Evolutionary conservation across 2,113 vertebrate genomes (phyloP).

Genomic region (Symphodus melops): DNA sequence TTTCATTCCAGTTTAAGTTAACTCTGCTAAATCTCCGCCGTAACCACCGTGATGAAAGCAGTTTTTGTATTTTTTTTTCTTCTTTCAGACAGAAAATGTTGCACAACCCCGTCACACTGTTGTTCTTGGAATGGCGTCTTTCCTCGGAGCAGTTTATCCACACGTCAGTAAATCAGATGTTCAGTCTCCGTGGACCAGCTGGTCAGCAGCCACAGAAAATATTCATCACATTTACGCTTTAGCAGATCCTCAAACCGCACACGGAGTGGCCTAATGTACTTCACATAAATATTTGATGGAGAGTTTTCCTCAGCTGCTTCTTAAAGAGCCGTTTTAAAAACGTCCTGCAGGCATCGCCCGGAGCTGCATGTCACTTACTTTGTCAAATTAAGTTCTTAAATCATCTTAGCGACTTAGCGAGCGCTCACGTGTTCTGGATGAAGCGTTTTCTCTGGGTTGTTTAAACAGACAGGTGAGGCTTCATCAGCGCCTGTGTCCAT

Average conservation of each 20-base stretch:
- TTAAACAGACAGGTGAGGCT: not conserved
- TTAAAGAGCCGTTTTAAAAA: not conserved
- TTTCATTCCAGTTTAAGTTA: not conserved
- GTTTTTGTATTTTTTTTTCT: not conserved
- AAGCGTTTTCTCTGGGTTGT: not conserved
- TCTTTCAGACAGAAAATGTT: constrained; percentile 4
- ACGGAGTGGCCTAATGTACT: constrained; percentile 28
- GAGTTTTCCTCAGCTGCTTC: constrained; percentile 1
- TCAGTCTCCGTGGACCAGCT: constrained; percentile 14
- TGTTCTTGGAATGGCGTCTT: constrained; percentile 1
- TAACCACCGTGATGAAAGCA: not conserved
- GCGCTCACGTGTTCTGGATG: not conserved
- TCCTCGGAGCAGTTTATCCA: not conserved
- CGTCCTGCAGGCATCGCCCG: not conserved
- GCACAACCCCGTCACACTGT: not conserved
- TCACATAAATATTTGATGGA: constrained; percentile 45
- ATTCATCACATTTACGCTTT: constrained; percentile 28
- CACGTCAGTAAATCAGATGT: constrained; percentile 19
- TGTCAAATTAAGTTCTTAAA: not conserved
- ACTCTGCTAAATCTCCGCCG: constrained; percentile 17
- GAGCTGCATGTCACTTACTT: not conserved
- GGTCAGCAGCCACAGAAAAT: constrained; percentile 25
- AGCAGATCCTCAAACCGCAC: not conserved
- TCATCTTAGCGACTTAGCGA: not conserved
- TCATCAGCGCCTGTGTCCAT: too few species aligned